Evolutionary conservation across 1,140 invertebrate genomes (phyloP).

Genomic region (Andrena cerasifolii): DNA sequence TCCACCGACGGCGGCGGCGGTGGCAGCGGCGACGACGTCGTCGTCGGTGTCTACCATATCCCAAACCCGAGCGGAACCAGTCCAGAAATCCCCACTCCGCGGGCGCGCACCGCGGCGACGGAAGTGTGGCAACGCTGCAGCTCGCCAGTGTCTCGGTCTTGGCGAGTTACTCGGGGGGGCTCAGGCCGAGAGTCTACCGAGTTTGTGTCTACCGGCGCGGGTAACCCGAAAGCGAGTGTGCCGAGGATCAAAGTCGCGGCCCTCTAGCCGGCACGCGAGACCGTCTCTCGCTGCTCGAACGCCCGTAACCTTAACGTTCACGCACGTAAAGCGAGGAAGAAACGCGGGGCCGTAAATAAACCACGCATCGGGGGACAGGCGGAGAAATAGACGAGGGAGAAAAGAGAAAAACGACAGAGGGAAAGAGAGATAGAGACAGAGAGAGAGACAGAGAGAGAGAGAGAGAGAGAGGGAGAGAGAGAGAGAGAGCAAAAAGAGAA

Average conservation of each 20-base stretch:
- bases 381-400: slow-evolving; percentile 42
- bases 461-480: no score
- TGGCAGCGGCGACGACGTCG: background rate
- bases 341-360: no score
- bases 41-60: slow-evolving; percentile 62
- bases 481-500: no score
- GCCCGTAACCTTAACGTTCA: no score
- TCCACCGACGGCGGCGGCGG: no score
- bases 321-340: no score
- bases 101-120: slow-evolving; percentile 62
- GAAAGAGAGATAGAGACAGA: no score
- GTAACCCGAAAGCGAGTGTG: slow-evolving; percentile 77
- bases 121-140: slow-evolving; percentile 77
- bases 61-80: slow-evolving; percentile 69
- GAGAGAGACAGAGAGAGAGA: no score
- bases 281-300: slow-evolving; percentile 66
- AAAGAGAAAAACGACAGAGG: slow-evolving; percentile 37
- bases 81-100: slow-evolving; percentile 74
- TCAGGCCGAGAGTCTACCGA: slow-evolving; percentile 79
- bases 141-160: slow-evolving; percentile 77
- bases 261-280: slow-evolving; percentile 68
- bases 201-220: slow-evolving; percentile 80
- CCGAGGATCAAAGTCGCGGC: slow-evolving; percentile 73
- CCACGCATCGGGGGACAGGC: background rate
- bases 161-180: slow-evolving; percentile 76